Evolutionary conservation across 2,888 invertebrate genomes (phyloP).

Genomic region (Dusona sp.): DNA sequence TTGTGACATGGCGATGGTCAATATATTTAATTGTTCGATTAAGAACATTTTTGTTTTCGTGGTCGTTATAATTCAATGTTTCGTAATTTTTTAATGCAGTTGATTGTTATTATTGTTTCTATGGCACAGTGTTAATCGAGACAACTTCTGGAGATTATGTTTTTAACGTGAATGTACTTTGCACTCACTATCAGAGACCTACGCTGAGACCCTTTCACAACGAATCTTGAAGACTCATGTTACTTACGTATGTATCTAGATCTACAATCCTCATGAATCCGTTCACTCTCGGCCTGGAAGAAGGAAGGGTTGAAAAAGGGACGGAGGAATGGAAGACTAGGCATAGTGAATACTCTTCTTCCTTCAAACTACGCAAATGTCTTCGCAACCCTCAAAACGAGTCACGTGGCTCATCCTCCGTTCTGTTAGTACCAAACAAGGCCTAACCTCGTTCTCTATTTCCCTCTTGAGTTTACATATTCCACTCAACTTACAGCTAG

Average conservation of each 20-base stretch:
- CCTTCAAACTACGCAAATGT: conserved; percentile 49
- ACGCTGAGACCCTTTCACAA: conserved; percentile 71
- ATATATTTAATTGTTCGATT: too few species aligned
- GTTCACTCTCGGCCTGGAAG: conserved; percentile 32
- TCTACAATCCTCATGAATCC: conserved; percentile 75
- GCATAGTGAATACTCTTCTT: conserved; percentile 45
- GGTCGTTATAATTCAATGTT: too few species aligned
- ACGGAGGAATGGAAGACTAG: conserved; percentile 36
- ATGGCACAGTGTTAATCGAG: neutral
- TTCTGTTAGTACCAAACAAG: conserved; percentile 58
- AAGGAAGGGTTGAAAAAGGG: neutral
- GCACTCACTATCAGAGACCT: conserved; percentile 2
- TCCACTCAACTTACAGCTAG: conserved; percentile 77
- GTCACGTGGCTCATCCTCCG: conserved; percentile 63
- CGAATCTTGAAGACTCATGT: conserved; percentile 83
- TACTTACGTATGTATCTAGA: conserved; percentile 84
- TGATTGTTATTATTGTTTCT: neutral
- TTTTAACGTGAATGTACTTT: neutral
- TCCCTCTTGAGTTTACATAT: conserved; percentile 75
- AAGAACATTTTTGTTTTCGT: too few species aligned
- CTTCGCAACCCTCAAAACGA: conserved; percentile 66
- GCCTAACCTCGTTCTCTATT: conserved; percentile 53
- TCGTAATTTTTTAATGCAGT: neutral
- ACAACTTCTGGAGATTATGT: neutral
- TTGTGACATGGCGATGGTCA: too few species aligned